Evolutionary conservation across 2,113 vertebrate species (phyloP).

Genomic region (Oriolus oriolus): DNA sequence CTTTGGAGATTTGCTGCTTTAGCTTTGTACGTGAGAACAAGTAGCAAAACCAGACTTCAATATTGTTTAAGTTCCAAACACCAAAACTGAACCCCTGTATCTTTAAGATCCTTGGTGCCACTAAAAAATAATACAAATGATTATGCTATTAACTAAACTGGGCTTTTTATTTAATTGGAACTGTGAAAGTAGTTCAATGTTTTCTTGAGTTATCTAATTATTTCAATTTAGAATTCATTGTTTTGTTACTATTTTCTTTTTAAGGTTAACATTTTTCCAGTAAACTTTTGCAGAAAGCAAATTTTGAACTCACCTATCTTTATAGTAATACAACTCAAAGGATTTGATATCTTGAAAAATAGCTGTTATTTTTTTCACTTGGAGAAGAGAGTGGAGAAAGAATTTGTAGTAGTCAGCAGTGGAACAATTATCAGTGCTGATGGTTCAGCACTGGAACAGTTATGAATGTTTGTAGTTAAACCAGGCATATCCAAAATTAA

Average conservation of each 20-base stretch:
- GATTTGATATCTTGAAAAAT: background rate
- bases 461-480: background rate
- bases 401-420: background rate
- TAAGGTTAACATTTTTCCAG: background rate
- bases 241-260: background rate
- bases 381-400: background rate
- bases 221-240: background rate
- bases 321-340: background rate
- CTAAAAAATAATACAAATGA: background rate
- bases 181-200: background rate
- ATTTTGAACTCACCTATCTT: background rate
- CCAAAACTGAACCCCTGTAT: background rate
- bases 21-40: background rate
- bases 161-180: background rate
- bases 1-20: background rate
- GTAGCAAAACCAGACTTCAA: background rate
- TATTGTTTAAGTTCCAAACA: background rate
- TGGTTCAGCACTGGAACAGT: background rate
- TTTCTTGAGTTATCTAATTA: background rate
- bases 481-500: background rate
- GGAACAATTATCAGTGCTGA: background rate
- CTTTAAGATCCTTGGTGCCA: background rate
- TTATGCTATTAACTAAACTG: background rate
- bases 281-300: background rate
- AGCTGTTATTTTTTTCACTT: background rate